Percentiles rank a stretch among this genome's conserved stretches.
phyloP scores from a whole-genome alignment of 1,140 invertebrate species.

The Lanistes nyassanus region DNA sequence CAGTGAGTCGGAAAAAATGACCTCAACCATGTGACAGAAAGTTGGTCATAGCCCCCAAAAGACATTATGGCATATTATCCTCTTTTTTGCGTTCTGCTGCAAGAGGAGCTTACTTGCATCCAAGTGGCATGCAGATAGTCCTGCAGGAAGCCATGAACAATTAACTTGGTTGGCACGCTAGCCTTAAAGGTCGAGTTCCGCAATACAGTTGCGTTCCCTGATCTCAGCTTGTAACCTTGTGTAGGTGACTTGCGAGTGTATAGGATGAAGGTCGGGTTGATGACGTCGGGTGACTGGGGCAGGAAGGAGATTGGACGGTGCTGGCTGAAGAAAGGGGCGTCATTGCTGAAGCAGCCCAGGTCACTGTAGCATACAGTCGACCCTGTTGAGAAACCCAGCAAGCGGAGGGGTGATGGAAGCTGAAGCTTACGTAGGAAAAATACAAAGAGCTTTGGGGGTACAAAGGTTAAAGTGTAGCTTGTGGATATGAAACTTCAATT shows the following conservation, averaged over 20 bases:
- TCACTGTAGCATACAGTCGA: slow-evolving; percentile 84
- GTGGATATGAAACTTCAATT: too few relatives aligned
- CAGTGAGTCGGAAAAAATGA: neutral
- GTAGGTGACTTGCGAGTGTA: slow-evolving; percentile 61
- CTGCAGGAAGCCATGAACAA: slow-evolving; percentile 94
- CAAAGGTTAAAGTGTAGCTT: too few relatives aligned
- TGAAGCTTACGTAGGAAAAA: too few relatives aligned
- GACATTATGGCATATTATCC: neutral
- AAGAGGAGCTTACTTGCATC: slow-evolving; percentile 70
- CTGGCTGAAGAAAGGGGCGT: slow-evolving; percentile 87
- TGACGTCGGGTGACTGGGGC: slow-evolving; percentile 81
- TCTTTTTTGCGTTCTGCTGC: neutral
- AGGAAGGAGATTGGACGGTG: slow-evolving; percentile 78
- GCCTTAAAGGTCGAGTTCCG: slow-evolving; percentile 40
- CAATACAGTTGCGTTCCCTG: slow-evolving; percentile 66
- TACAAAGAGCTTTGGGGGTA: too few relatives aligned
- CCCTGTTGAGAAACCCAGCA: slow-evolving; percentile 28
- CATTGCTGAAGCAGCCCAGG: slow-evolving; percentile 91
- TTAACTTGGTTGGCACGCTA: slow-evolving; percentile 74
- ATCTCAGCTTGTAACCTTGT: slow-evolving; percentile 49
- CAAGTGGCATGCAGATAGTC: slow-evolving; percentile 85
- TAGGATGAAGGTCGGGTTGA: slow-evolving; percentile 76
- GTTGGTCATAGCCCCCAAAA: neutral
- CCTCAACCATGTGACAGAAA: neutral
- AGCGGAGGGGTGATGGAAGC: neutral